Conservation (phyloP, 2,888 invertebrate species). For the Xylota segnis region DNA sequence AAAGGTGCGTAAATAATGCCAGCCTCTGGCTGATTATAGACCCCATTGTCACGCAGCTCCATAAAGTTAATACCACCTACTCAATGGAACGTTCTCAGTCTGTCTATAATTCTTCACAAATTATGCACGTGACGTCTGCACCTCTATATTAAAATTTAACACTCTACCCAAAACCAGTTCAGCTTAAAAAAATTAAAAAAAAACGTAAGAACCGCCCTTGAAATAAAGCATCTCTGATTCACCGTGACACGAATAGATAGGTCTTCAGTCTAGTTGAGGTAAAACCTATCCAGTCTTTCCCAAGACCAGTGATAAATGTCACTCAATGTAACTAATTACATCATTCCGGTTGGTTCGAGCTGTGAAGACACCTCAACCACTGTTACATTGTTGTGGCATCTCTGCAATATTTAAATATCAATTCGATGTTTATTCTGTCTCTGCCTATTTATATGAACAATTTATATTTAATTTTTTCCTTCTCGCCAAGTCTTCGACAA, state of each 20-base stretch:
- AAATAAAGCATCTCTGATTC: conserved; percentile 2
- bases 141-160: background rate
- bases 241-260: conserved; percentile 12
- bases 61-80: background rate
- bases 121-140: conserved; percentile 11
- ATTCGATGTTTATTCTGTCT: conserved; percentile 36
- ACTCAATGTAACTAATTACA: background rate
- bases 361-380: background rate
- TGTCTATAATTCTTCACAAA: background rate
- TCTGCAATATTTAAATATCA: conserved; percentile 43
- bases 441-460: conserved; percentile 12
- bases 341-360: background rate
- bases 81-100: background rate
- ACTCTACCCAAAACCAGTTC: conserved; percentile 7
- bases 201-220: background rate
- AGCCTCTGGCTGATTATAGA: background rate
- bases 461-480: background rate
- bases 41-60: background rate
- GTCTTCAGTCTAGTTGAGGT: background rate
- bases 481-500: conserved; percentile 34
- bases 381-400: background rate
- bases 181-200: too few species aligned
- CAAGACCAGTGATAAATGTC: conserved; percentile 1
- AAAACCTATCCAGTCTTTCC: background rate
- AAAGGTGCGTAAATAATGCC: background rate